phyloP scores from a whole-genome alignment of 2,797 vertebrate species.

The Chaetodon trifasciatus region DNA sequence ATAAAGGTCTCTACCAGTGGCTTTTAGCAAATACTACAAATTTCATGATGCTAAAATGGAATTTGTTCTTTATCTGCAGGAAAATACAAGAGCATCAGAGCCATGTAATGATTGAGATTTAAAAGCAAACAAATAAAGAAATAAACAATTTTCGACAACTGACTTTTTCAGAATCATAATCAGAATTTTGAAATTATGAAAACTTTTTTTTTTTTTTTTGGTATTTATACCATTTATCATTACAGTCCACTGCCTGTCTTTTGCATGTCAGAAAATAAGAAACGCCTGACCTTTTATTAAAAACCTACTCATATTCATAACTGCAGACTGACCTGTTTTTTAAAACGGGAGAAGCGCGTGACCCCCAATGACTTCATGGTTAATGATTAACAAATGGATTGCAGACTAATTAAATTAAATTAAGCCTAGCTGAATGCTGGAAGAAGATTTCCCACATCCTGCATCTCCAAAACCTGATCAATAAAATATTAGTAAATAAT shows the following conservation, averaged over 20 bases:
- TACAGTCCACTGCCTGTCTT: neutral
- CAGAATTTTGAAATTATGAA: neutral
- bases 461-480: neutral
- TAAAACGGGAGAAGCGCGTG: neutral
- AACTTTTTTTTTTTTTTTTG: neutral
- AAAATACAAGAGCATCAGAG: neutral
- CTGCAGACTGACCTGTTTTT: no score
- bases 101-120: neutral
- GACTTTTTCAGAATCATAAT: neutral
- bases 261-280: neutral
- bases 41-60: neutral
- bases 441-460: neutral
- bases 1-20: neutral
- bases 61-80: neutral
- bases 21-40: neutral
- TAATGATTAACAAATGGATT: neutral
- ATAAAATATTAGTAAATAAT: neutral
- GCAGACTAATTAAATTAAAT: slow-evolving; percentile 16
- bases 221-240: neutral
- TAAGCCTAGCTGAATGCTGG: neutral
- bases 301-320: neutral
- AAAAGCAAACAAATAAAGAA: neutral
- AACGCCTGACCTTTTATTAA: neutral
- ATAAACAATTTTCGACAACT: neutral
- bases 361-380: neutral